Evolutionary conservation across 1,140 invertebrate genomes (phyloP), one percentile per base, ranked within the genome.

Genomic region (Homarus americanus): DNA sequence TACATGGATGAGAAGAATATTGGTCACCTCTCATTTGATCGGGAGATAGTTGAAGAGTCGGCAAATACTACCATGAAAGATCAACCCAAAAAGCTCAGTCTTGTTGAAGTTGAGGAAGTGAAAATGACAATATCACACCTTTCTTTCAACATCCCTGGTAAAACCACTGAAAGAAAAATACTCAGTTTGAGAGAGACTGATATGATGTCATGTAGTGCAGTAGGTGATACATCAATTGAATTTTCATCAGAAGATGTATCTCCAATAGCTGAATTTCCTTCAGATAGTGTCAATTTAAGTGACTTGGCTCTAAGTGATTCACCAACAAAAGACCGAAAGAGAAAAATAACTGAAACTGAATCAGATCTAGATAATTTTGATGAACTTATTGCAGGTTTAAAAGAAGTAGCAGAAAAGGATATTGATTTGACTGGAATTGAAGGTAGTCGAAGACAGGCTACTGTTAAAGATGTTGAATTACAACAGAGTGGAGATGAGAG

Each of bases 21-120:
- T 44, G 44, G 32, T 34, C 41, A 32, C 15, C 20, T 15, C 69
- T 32, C 63, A 69, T 36, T 34, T 69, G 58, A 40, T 10, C 38
- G 69, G 36, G 15, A 66, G 20, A n/a, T 38, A 34, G 7, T 17
- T n/a, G 63, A 83, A 28, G 53, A 63, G 24, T 84, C 82, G n/a
- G 32, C 78, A 44, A 15, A n/a, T 28, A 38, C 20, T 20, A 38
- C 24, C 72, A 15, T 24, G n/a, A 53, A 44, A 87, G 84, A 87
- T 34, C 72, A 76, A 15, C 40, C 69, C 2, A 90, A 90, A 36
- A 73, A 20, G 28, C 2, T 90, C n/a, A 76, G 44, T 38, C 58
- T 91, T 20, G 83, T 91, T 36, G 92, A 93, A 72, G 91, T 93
- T 44, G 92, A 92, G 58, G 91, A 93, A 69, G 91, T 92, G 28